These are phyloP conservation scores for Gonioctena quinquepunctata DNA, from an alignment of 1,140 invertebrate species.

Conservation along the genomic window DNA sequence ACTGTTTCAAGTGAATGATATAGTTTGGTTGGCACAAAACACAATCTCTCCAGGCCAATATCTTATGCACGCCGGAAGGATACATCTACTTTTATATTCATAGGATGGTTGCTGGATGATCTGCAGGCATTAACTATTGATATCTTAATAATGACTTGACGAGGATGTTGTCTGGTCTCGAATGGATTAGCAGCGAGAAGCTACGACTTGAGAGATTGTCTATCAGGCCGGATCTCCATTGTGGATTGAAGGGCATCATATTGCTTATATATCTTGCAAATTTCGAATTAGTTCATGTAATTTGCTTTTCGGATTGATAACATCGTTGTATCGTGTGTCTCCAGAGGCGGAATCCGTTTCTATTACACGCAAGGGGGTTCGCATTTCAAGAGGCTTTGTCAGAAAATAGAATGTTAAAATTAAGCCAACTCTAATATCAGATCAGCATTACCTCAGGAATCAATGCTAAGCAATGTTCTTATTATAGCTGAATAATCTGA, in stretches of 20 bases:
- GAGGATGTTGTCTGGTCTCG: not conserved
- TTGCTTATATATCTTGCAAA: not conserved
- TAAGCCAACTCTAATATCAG: too few species aligned
- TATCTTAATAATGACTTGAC: not conserved
- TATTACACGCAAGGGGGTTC: too few species aligned
- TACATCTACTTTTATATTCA: not conserved
- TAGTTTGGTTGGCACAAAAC: not conserved
- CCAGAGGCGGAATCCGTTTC: not conserved
- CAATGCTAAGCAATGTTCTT: too few species aligned
- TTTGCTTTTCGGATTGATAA: not conserved
- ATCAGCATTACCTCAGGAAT: too few species aligned
- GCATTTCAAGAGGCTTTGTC: too few species aligned
- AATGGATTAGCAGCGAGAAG: not conserved
- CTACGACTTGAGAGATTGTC: not conserved
- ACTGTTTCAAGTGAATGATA: not conserved
- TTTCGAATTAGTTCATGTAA: not conserved
- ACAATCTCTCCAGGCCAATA: not conserved
- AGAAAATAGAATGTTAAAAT: too few species aligned
- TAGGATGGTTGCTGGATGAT: not conserved
- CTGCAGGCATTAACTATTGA: not conserved
- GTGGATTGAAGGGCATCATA: not conserved
- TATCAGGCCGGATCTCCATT: not conserved
- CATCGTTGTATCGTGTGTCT: not conserved
- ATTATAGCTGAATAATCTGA: too few species aligned
- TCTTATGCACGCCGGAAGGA: not conserved